Evolutionary conservation across 2,113 vertebrate genomes (phyloP).

Genomic region (Polypterus senegalus): DNA sequence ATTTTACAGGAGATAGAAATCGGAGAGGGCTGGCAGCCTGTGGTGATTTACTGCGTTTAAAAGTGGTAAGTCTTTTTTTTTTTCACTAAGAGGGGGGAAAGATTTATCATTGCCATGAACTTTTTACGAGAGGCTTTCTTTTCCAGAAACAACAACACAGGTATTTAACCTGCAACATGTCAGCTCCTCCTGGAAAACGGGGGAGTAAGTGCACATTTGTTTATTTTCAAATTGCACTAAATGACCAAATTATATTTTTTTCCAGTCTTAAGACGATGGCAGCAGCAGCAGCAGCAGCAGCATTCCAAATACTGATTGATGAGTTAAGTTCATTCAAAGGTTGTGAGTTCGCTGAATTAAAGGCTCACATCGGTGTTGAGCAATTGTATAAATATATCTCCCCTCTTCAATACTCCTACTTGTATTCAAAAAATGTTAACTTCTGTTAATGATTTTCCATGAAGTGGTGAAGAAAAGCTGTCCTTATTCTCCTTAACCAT

Average conservation of each 20-base stretch:
- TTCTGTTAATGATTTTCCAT: neutral
- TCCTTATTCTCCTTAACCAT: neutral
- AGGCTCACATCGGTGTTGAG: constrained; percentile 21
- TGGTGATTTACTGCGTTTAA: constrained; percentile 47
- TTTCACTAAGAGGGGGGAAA: constrained; percentile 19
- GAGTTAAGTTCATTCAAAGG: constrained; percentile 47
- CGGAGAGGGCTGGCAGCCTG: constrained; percentile 31
- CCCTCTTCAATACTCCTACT: neutral
- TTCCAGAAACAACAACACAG: constrained; percentile 60
- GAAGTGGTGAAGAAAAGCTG: neutral
- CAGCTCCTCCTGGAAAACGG: constrained; percentile 41
- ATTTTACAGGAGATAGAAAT: constrained; percentile 34
- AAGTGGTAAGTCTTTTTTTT: constrained; percentile 32
- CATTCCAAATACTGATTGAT: constrained; percentile 33
- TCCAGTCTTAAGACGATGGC: constrained; percentile 29
- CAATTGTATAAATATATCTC: neutral
- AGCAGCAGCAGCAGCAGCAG: constrained; percentile 9
- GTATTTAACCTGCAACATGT: constrained; percentile 60
- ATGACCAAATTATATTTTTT: constrained; percentile 46
- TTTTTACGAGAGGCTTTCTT: constrained; percentile 44
- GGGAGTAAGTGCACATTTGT: constrained; percentile 48
- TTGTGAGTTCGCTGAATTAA: constrained; percentile 30
- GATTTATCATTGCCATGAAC: constrained; percentile 56
- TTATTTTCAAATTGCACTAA: constrained; percentile 52
- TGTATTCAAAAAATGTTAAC: neutral